Percentiles rank a stretch among this genome's conserved stretches.
phyloP scores from a whole-genome alignment of 2,113 vertebrate genomes.

The Solenodon paradoxus region DNA sequence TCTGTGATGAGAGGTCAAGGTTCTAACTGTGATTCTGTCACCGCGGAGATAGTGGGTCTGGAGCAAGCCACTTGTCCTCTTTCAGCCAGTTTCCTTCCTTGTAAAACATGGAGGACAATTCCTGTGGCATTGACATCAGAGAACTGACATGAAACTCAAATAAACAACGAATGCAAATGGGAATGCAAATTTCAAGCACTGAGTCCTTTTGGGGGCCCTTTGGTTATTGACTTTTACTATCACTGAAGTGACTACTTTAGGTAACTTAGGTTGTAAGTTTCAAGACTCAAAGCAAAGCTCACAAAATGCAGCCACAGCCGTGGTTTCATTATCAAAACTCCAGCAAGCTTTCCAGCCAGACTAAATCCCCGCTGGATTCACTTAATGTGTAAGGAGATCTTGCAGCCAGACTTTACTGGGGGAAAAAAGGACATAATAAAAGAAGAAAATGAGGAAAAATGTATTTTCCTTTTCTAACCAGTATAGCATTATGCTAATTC shows the following conservation, averaged over 20 bases:
- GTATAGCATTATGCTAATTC: constrained; percentile 37
- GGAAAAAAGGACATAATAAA: neutral
- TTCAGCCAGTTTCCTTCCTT: neutral
- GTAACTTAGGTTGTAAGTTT: neutral
- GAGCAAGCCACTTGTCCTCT: neutral
- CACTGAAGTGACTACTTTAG: constrained; percentile 7
- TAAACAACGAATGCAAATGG: neutral
- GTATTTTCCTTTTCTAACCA: constrained; percentile 62
- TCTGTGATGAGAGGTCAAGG: neutral
- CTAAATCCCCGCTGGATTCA: constrained; percentile 29
- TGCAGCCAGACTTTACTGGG: constrained; percentile 67
- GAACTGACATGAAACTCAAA: neutral
- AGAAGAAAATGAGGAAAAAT: constrained; percentile 62
- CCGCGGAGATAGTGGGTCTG: neutral
- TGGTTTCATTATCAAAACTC: constrained; percentile 70
- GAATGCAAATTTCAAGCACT: neutral
- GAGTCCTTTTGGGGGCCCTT: neutral
- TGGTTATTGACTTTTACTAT: neutral
- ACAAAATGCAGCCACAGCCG: constrained; percentile 55
- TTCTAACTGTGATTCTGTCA: constrained; percentile 4
- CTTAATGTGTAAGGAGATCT: constrained; percentile 68
- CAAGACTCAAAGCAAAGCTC: constrained; percentile 54
- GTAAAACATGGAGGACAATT: neutral
- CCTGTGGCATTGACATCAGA: neutral
- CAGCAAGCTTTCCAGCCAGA: constrained; percentile 66